Conservation (phyloP, 2,113 vertebrate genomes). For the Gymnorhina tibicen region DNA sequence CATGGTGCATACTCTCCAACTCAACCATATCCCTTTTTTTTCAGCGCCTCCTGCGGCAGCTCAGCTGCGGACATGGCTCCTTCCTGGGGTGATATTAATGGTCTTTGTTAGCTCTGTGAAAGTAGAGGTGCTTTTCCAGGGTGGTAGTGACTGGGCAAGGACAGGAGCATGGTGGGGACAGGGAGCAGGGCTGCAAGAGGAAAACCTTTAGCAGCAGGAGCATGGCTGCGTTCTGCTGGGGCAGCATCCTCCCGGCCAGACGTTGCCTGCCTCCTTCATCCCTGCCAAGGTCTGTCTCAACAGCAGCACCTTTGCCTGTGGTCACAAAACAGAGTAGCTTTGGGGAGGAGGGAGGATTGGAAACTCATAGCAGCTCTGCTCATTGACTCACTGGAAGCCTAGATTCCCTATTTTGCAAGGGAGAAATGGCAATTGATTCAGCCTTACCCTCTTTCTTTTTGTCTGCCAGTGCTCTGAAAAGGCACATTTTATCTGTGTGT, state of each 20-base stretch:
- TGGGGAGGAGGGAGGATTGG: conserved; percentile 16
- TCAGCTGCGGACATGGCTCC: background rate
- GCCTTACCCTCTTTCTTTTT: conserved; percentile 38
- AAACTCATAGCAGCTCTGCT: conserved; percentile 13
- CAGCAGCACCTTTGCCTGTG: background rate
- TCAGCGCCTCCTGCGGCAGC: background rate
- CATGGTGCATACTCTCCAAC: background rate
- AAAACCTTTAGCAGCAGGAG: background rate
- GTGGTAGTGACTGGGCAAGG: background rate
- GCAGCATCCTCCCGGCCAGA: background rate
- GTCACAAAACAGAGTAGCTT: conserved; percentile 26
- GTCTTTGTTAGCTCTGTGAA: background rate
- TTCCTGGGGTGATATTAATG: background rate
- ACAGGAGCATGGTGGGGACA: background rate
- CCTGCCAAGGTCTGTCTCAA: background rate
- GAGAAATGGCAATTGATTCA: conserved; percentile 65
- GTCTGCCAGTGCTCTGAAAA: conserved; percentile 47
- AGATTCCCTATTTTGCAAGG: conserved; percentile 48
- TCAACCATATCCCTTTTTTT: background rate
- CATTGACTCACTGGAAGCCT: background rate
- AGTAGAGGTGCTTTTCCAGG: background rate
- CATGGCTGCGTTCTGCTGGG: fast-evolving
- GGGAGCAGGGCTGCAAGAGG: background rate
- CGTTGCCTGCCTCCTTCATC: background rate
- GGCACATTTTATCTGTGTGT: conserved; percentile 70